Evolutionary conservation across 2,113 vertebrate species (phyloP).

Genomic region (Callocephalon fimbriatum): DNA sequence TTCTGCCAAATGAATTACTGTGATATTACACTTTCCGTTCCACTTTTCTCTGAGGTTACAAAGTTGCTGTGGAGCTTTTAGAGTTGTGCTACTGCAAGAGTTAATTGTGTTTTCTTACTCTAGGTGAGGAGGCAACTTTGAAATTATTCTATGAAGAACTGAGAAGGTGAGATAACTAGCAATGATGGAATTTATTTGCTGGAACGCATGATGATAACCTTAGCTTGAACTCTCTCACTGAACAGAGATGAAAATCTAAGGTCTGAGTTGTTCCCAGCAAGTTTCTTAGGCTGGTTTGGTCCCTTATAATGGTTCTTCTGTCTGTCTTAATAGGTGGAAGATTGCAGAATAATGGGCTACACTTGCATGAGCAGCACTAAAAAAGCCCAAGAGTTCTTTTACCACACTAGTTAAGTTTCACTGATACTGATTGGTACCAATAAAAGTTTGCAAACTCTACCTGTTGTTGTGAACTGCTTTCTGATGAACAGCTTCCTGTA

Average conservation of each 20-base stretch:
- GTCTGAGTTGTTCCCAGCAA: slow-evolving; percentile 73
- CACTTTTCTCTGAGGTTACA: slow-evolving; percentile 62
- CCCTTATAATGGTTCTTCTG: not conserved
- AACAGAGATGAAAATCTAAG: slow-evolving; percentile 78
- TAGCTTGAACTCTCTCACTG: slow-evolving; percentile 85
- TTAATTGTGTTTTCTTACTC: not conserved
- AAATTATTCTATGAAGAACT: not conserved
- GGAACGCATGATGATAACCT: slow-evolving; percentile 77
- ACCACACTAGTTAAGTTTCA: not conserved
- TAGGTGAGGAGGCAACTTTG: not conserved
- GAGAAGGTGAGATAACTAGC: not conserved
- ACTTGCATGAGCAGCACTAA: not conserved
- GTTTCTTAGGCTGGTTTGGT: not conserved
- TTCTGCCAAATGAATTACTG: slow-evolving; percentile 75
- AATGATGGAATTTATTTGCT: not conserved
- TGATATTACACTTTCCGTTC: slow-evolving; percentile 73
- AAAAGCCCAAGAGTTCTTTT: not conserved
- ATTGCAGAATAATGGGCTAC: not conserved
- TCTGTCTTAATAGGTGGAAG: slow-evolving; percentile 21
- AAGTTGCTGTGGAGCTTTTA: not conserved
- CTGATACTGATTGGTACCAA: not conserved
- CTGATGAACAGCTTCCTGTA: not conserved
- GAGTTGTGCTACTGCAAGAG: not conserved
- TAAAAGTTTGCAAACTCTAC: slow-evolving; percentile 10
- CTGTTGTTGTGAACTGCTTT: not conserved